Base-by-base conservation (phyloP, 37 sponge, comb jelly and placozoan species). In the Ianthella basta region DNA sequence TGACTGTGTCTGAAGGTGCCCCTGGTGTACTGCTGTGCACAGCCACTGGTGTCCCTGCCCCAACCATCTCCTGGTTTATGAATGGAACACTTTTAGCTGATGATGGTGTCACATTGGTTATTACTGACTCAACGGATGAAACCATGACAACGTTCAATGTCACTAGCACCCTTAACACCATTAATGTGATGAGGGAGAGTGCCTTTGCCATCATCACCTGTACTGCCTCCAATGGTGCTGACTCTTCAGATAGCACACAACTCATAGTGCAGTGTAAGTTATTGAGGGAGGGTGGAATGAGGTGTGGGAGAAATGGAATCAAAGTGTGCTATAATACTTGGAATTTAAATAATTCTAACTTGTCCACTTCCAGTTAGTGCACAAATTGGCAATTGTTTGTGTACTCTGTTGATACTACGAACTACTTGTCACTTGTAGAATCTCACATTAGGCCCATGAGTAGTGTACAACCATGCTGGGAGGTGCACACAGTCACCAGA, bases 41-140 rank as follows among this genome's bases (percentile, higher is more conserved):
- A 27, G 87, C 83, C 32, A 40, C 59, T 54, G 87, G 91, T 57
- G 50, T 80, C 36, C 91, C 91, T 29, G 69, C 79, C 23, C 87
- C 87, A 19, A 66, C 61, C 50, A 69, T 91, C 32, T 41, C 59
- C 23, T 91, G 90, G 91, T 24, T 75, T 2, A 41, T 6, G 53
- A 75, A 75, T 36, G 78, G 78, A 41, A 8, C 25, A 0, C 50
- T 44, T 44, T 44, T 44, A 8, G 3, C 3, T 44, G 50, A 44
- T 44, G 50, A 44, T 44, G 50, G 50, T 44, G 50, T 44, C 50
- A 10, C 50, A 10, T 8, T 44, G 3, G 59, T 83, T 15, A 37
- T 27, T 5, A 53, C 67, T 18, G 18, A 30, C 19, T 61, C 0
- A 25, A 72, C 24, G 39, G 5, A 50, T 21, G 54, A 53, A 44